Evolutionary conservation across 2,888 invertebrate genomes (phyloP).

Genomic region (Hemicrepidius hirtus): DNA sequence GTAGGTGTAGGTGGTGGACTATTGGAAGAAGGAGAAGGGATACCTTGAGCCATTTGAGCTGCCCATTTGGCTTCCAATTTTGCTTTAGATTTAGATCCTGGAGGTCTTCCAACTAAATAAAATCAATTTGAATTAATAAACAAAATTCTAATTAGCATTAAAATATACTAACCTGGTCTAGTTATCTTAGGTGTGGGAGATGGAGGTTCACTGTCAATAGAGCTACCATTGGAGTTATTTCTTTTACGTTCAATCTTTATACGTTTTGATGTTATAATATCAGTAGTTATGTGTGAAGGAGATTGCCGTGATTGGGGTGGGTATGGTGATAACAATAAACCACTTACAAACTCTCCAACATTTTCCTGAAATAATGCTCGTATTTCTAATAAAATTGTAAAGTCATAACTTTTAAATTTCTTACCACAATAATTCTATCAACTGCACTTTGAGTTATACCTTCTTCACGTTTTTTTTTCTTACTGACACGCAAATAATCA

Average conservation of each 20-base stretch:
- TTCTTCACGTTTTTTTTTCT: constrained; percentile 81
- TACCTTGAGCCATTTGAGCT: constrained; percentile 68
- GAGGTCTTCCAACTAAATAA: constrained; percentile 74
- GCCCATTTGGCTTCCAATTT: constrained; percentile 68
- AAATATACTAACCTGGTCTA: constrained; percentile 65
- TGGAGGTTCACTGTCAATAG: constrained; percentile 73
- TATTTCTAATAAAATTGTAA: not conserved
- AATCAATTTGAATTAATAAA: constrained; percentile 14
- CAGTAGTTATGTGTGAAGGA: constrained; percentile 65
- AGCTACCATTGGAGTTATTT: constrained; percentile 74
- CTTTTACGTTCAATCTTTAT: constrained; percentile 71
- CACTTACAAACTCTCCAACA: constrained; percentile 79
- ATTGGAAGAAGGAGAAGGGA: constrained; percentile 57
- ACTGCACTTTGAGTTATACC: constrained; percentile 87
- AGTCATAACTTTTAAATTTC: constrained; percentile 50
- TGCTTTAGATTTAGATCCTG: constrained; percentile 67
- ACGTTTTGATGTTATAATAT: constrained; percentile 58
- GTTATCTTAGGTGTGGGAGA: constrained; percentile 72
- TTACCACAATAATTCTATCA: constrained; percentile 83
- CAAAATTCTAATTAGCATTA: not conserved
- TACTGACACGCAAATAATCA: constrained; percentile 81
- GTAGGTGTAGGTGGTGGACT: constrained; percentile 59
- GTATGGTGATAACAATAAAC: constrained; percentile 75
- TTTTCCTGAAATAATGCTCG: constrained; percentile 74
- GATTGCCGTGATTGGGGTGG: constrained; percentile 74